phyloP scores from a whole-genome alignment of 2,888 invertebrate species.

The Ornithoptera alexandrae region DNA sequence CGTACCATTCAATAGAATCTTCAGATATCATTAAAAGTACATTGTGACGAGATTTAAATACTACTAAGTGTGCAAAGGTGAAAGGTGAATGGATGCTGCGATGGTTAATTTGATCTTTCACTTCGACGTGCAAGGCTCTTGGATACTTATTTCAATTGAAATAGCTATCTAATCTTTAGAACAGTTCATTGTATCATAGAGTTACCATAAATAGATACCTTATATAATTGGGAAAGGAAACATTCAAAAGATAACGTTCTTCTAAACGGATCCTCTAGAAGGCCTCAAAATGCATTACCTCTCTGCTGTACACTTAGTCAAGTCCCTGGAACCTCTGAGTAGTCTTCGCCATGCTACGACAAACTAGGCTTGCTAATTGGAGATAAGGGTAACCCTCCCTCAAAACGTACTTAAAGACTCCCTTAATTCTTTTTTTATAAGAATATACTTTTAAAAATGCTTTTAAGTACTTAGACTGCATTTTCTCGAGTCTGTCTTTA shows the following conservation, averaged over 20 bases:
- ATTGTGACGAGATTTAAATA: constrained; percentile 8
- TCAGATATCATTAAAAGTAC: constrained; percentile 1
- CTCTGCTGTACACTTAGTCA: no score
- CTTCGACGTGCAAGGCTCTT: constrained; percentile 1
- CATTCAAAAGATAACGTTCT: not conserved
- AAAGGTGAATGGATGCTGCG: constrained; percentile 10
- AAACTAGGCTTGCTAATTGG: no score
- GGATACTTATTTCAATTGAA: not conserved
- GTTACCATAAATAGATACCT: not conserved
- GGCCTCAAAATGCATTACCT: no score
- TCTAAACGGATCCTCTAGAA: no score
- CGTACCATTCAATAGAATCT: not conserved
- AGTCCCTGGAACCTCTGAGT: no score
- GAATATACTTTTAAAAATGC: no score
- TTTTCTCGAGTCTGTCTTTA: no score
- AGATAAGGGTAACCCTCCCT: no score
- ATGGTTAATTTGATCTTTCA: constrained; percentile 9
- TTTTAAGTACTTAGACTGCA: no score
- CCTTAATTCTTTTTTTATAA: no score
- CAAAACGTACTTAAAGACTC: no score
- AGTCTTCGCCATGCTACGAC: no score
- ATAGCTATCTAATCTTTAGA: not conserved
- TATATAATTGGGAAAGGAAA: not conserved
- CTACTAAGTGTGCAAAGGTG: constrained; percentile 1
- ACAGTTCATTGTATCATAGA: not conserved